A percentile compares a stretch with the other conserved stretches of the same genome.
phyloP scores from a whole-genome alignment of 2,797 vertebrate genomes.

The Etheostoma perlongum region DNA sequence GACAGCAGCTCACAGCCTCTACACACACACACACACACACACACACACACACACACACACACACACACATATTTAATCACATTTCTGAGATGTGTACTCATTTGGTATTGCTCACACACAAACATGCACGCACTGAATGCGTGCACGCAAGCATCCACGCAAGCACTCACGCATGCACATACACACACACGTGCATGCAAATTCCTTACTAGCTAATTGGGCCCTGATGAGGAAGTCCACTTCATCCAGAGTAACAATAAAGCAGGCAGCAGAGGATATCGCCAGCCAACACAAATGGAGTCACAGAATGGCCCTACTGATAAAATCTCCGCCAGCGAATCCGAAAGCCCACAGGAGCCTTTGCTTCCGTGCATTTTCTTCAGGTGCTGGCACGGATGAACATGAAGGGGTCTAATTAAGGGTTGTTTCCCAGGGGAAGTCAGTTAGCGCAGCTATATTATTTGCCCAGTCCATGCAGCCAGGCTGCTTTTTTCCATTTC shows the following conservation, averaged over 20 bases:
- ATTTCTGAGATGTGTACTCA: background rate
- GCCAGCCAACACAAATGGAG: slow-evolving; percentile 58
- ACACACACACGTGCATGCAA: too few species aligned
- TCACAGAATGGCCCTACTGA: slow-evolving; percentile 51
- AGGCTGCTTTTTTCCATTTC: slow-evolving; percentile 59
- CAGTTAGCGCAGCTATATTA: slow-evolving; percentile 54
- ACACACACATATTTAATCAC: background rate
- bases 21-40: slow-evolving; percentile 32
- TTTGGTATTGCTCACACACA: background rate
- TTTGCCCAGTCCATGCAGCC: slow-evolving; percentile 57
- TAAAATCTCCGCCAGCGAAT: slow-evolving; percentile 59
- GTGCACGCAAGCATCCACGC: background rate
- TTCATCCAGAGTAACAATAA: slow-evolving; percentile 56
- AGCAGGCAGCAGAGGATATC: slow-evolving; percentile 48
- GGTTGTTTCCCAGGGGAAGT: slow-evolving; percentile 53
- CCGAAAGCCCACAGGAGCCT: slow-evolving; percentile 50
- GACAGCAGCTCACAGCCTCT: slow-evolving; percentile 63
- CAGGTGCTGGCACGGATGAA: slow-evolving; percentile 63
- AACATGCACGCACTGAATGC: background rate
- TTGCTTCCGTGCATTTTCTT: slow-evolving; percentile 52
- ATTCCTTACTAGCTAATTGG: slow-evolving; percentile 58
- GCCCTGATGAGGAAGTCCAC: slow-evolving; percentile 61
- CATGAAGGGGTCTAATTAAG: slow-evolving; percentile 71
- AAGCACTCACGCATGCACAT: background rate
- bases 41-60: slow-evolving; percentile 1